phyloP scores from a whole-genome alignment of 2,888 invertebrate genomes.

The Caenorhabditis sulstoni region DNA sequence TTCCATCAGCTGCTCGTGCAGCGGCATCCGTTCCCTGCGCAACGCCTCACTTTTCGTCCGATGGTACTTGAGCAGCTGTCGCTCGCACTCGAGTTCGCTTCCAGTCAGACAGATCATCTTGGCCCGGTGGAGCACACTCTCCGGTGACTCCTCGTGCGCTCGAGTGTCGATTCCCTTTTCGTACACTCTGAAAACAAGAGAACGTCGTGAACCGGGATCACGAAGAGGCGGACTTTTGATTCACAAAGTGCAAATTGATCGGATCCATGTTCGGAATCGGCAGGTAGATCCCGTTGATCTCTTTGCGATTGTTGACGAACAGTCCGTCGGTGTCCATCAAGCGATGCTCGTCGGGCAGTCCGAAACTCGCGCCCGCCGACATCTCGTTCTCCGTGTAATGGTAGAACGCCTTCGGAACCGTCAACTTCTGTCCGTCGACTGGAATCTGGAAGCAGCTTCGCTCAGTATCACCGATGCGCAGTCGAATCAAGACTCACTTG shows the following conservation, averaged over 20 bases:
- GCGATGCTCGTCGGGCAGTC: constrained; percentile 60
- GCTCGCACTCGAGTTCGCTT: constrained; percentile 60
- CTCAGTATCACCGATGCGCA: too few relatives aligned
- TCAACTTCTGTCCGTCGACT: constrained; percentile 46
- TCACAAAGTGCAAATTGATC: constrained; percentile 67
- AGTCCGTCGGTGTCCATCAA: constrained; percentile 56
- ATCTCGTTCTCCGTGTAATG: constrained; percentile 65
- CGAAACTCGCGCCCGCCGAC: constrained; percentile 61
- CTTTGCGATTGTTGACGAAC: constrained; percentile 64
- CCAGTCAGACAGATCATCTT: constrained; percentile 60
- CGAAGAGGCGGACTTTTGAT: constrained; percentile 45
- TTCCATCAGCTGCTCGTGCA: constrained; percentile 62
- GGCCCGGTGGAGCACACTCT: constrained; percentile 62
- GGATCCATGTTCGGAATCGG: constrained; percentile 69
- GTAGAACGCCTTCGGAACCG: constrained; percentile 65
- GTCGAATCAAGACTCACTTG: constrained; percentile 22
- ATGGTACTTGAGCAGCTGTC: constrained; percentile 62
- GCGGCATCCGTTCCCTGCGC: constrained; percentile 40
- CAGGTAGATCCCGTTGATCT: constrained; percentile 66
- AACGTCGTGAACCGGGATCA: background rate
- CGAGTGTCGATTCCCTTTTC: constrained; percentile 64
- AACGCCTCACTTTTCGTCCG: constrained; percentile 53
- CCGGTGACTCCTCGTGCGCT: constrained; percentile 63
- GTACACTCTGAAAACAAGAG: constrained; percentile 41
- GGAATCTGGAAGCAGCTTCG: constrained; percentile 51